Conservation (phyloP, 2,888 invertebrate species). For the Latrodectus hesperus region DNA sequence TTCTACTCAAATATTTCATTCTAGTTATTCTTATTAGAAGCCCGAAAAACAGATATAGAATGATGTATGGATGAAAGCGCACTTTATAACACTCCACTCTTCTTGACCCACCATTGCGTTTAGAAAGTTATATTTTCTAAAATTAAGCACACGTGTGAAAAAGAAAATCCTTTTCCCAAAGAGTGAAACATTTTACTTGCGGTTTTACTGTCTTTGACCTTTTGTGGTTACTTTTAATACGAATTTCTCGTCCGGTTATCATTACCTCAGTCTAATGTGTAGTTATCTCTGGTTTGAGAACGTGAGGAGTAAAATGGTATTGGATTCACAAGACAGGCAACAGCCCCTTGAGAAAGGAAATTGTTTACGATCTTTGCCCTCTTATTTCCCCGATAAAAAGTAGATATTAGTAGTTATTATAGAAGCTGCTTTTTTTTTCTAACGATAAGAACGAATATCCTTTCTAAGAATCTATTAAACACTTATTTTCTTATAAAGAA, state of each 20-base stretch:
- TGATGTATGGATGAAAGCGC: too few species aligned
- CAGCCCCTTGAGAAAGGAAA: not conserved
- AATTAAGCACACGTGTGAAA: not conserved
- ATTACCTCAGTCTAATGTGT: not conserved
- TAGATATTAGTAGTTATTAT: not conserved
- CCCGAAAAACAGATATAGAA: too few species aligned
- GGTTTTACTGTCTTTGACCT: slow-evolving; percentile 54
- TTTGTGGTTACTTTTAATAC: slow-evolving; percentile 43
- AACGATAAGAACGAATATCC: too few species aligned
- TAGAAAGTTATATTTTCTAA: too few species aligned
- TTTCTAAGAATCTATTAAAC: too few species aligned
- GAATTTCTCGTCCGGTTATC: not conserved
- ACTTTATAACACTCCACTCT: too few species aligned
- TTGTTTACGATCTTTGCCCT: not conserved
- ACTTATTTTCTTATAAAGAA: too few species aligned
- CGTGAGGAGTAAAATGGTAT: not conserved
- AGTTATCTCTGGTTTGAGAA: not conserved
- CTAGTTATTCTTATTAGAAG: too few species aligned
- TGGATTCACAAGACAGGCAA: not conserved
- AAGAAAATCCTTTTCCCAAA: not conserved
- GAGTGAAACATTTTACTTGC: slow-evolving; percentile 23
- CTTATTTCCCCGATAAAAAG: not conserved
- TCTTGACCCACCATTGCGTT: too few species aligned
- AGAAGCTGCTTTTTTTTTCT: too few species aligned
- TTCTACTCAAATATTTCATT: too few species aligned